Conservation (phyloP, 2,888 invertebrate species). For the Eupithecia insigniata region DNA sequence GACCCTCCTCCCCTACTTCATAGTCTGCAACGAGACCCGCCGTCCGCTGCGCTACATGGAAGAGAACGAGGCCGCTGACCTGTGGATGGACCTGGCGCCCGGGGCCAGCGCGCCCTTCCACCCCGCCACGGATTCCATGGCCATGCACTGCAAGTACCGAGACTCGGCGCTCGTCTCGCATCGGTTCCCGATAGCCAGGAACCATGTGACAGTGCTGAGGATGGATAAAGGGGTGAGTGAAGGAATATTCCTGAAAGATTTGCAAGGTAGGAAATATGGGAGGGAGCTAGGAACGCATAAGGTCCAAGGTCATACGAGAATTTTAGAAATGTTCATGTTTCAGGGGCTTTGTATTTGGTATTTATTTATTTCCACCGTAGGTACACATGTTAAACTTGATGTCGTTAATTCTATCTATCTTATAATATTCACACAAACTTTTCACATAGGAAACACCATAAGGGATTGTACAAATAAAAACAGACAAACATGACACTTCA, state of each 20-base stretch:
- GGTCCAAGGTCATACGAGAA: neutral
- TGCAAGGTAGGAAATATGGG: neutral
- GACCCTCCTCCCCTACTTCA: slow-evolving; percentile 90
- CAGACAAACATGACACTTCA: too few relatives aligned
- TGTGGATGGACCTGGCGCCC: slow-evolving; percentile 91
- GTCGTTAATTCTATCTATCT: too few relatives aligned
- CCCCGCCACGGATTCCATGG: slow-evolving; percentile 92
- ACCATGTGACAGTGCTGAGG: slow-evolving; percentile 89
- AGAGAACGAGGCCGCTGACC: slow-evolving; percentile 92
- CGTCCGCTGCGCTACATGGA: slow-evolving; percentile 89
- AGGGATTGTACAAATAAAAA: too few relatives aligned
- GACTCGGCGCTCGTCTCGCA: slow-evolving; percentile 91
- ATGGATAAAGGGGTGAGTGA: slow-evolving; percentile 92
- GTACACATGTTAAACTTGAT: too few relatives aligned
- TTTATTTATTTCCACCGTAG: too few relatives aligned
- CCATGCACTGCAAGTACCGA: slow-evolving; percentile 91
- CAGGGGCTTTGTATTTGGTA: slow-evolving; percentile 88
- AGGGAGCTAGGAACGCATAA: neutral
- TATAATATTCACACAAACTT: too few relatives aligned
- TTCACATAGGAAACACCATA: too few relatives aligned
- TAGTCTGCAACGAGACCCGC: slow-evolving; percentile 89
- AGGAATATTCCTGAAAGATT: neutral
- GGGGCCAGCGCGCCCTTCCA: slow-evolving; percentile 90
- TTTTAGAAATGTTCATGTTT: slow-evolving; percentile 81
- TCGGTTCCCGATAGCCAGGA: slow-evolving; percentile 88